These are phyloP conservation scores for Zaprionus kolodkinae DNA, from an alignment of 1,140 invertebrate genomes.

Conservation along the genomic window DNA sequence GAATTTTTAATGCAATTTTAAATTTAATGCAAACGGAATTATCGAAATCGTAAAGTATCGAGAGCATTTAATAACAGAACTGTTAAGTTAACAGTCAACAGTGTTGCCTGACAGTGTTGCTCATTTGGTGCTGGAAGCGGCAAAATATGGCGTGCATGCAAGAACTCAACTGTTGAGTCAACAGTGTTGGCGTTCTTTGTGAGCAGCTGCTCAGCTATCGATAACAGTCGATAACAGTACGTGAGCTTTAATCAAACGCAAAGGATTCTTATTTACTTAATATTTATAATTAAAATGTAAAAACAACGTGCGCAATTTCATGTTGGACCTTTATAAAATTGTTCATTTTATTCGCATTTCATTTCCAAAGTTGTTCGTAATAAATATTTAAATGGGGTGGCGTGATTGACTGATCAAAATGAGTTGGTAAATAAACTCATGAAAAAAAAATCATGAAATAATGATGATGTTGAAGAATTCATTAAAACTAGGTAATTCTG, in stretches of 20 bases:
- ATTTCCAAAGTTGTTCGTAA: conserved; percentile 8
- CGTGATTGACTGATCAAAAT: not conserved
- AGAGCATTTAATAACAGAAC: not conserved
- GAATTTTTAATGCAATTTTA: too few relatives aligned
- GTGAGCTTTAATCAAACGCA: too few relatives aligned
- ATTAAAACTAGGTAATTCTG: conserved; percentile 3
- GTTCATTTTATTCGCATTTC: conserved; percentile 40
- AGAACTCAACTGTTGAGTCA: too few relatives aligned
- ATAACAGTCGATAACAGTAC: not conserved
- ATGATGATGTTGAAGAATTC: not conserved
- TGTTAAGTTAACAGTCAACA: too few relatives aligned
- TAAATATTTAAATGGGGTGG: not conserved
- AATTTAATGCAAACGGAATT: not conserved
- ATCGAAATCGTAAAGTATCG: not conserved
- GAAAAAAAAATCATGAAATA: not conserved
- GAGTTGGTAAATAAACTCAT: not conserved
- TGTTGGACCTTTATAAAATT: conserved; percentile 35
- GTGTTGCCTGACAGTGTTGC: too few relatives aligned
- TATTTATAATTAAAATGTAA: not conserved
- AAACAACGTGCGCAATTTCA: conserved; percentile 24
- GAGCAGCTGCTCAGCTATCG: not conserved
- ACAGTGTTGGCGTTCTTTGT: too few relatives aligned
- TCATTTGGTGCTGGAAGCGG: too few relatives aligned
- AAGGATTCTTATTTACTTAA: too few relatives aligned
- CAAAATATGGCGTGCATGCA: too few relatives aligned